Base-by-base conservation (phyloP, 2,888 invertebrate genomes). In the Tuberolachnus salignus region DNA sequence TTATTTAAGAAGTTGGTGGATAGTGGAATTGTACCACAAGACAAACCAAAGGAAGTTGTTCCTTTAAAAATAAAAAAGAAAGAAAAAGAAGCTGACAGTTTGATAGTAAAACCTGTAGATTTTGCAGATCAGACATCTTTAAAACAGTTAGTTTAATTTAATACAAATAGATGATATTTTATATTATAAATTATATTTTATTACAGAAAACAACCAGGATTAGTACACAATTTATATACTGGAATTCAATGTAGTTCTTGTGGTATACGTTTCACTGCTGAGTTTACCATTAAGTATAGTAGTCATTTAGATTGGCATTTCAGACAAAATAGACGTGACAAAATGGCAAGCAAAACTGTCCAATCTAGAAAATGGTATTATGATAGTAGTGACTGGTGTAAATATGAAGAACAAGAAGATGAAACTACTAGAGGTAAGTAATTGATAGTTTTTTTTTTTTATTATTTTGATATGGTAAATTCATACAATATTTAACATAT, bases 241-340 rank as follows among this genome's bases (percentile, higher is more conserved):
- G 98, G 98, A 59, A 93, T 96, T 89, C 98, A 97, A 85, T 99
- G 99, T 87, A 93, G 94, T 82, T 94, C 95, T 72, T 99, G 99
- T 87, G 98, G 98, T 49, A 91, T 95, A 81, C 90, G 98, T 64
- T 98, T 98, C 87, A 92, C 94, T 16, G 92, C 94, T 0, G 94
- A 95, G 86, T 92, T 93, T 84, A 94, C 93, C 11, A 92, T 92
- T 82, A 91, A 93, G 82, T 99, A 98, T 86, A 93, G 92, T 83
- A 94, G 95, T 85, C 99, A 99, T 87, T 89, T 98, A 81, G 98
- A 99, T 87, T 98, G 98, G 98, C 99, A 99, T 87, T 98, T 98
- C 87, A 88, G 96, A 0, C 94, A 95, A 86, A 98, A 98, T 87
- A 88, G 95, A 1, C 89, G 92, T 75, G 95, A 95, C 83, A 90